Base-by-base conservation (phyloP, 2,888 invertebrate genomes). In the Parnassius smintheus region DNA sequence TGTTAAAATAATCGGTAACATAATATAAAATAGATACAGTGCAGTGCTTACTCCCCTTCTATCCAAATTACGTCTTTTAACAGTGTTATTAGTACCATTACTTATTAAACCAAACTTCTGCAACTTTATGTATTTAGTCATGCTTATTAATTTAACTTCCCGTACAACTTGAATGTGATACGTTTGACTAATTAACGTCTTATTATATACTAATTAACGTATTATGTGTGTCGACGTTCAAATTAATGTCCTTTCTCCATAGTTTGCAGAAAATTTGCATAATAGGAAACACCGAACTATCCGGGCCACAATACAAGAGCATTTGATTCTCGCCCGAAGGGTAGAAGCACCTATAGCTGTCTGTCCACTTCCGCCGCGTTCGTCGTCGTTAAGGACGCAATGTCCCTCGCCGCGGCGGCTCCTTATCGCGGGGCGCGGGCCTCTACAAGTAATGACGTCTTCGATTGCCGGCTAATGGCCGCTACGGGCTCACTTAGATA, bases 391-490 rank as follows among this genome's bases (percentile, higher is more conserved):
- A 88, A 77, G 84, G 82, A 78, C 81, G 75, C 77, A 78, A 75
- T 77, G 80, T 75, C 64, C 59, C 63, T 62, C 73, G 69, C 62
- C 69, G 68, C 70, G 68, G 68, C 70, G 74, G 69, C 78, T 81
- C 84, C 88, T 89, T 91, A 88, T 91, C 90, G 88, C 81, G 75
- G 75, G 75, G 90, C 90, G 88, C 81, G 75, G 76, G 75, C 80
- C 82, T 78, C 85, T 83, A 81, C 87, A 82, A 86, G 87, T 91
- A 91, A 91, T 85, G 90, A 87, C 84, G 83, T 81, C 87, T 86
- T 83, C 89, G 89, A 90, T 90, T 88, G 88, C 76, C 76, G 80
- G 83, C 87, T 91, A 91, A 91, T 91, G 90, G 90, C 86, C 84
- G 85, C 84, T 82, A 81, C 82, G 85, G 83, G 82, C 80, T 85